phyloP scores from a whole-genome alignment of 64 coral and sea anemone genomes.

The Astreopora myriophthalma region DNA sequence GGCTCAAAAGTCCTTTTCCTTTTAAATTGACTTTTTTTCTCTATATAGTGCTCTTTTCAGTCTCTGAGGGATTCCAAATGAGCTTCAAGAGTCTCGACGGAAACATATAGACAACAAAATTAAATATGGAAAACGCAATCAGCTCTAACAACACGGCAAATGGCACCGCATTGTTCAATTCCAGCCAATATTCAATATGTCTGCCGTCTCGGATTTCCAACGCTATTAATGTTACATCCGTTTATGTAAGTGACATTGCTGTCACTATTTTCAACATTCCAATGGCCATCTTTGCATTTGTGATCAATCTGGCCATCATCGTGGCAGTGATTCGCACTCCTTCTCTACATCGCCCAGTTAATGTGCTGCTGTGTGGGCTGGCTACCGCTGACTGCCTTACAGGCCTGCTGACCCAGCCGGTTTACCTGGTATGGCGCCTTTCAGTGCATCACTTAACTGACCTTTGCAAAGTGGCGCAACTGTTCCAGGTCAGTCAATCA shows the following conservation, averaged over 20 bases:
- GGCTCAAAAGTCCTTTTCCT: too few relatives aligned
- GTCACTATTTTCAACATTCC: background rate
- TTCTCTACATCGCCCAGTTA: background rate
- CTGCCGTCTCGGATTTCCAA: background rate
- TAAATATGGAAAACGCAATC: too few relatives aligned
- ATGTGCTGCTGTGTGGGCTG: conserved; percentile 14
- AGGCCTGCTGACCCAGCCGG: background rate
- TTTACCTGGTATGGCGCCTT: background rate
- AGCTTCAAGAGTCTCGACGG: too few relatives aligned
- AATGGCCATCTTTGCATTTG: background rate
- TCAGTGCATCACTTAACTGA: background rate
- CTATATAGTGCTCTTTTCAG: too few relatives aligned
- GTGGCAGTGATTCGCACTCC: background rate
- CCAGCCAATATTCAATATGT: too few relatives aligned
- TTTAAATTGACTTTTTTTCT: too few relatives aligned
- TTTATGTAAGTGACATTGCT: background rate
- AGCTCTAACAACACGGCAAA: too few relatives aligned
- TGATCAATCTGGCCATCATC: background rate
- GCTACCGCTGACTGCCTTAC: background rate
- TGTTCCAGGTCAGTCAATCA: conserved; percentile 1
- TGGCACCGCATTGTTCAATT: too few relatives aligned
- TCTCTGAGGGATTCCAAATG: too few relatives aligned
- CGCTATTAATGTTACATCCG: background rate
- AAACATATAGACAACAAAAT: too few relatives aligned
- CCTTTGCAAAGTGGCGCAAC: background rate